Base-by-base conservation (phyloP, 2,113 vertebrate species). In the Glaucomys volans region DNA sequence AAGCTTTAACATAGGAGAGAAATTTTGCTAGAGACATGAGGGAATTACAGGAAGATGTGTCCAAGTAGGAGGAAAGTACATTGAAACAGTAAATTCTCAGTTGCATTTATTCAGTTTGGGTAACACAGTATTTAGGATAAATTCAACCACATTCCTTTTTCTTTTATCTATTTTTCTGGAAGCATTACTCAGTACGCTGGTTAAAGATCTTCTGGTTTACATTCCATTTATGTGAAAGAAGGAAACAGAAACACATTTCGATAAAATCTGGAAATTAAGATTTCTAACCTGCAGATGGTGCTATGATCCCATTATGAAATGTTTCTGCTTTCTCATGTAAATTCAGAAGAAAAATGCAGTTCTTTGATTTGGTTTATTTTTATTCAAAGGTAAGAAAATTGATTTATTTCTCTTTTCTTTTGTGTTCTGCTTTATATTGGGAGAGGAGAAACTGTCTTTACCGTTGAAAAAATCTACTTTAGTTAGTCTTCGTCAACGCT, bases 211-310 rank as follows among this genome's bases (percentile, higher is more conserved):
- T 87, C 20, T 87, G 59, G 16, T 66, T 83, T 80, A 42, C 2
- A 59, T 9, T 54, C 10, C 3, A 54, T 66, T 94, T 87, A 11
- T 12, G 90, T 95, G 57, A 88, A 64, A 71, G 30, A 82, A 80
- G 5, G 77, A 37, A 64, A 74, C 24, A 88, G 2, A 32, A 69
- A 76, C 44, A 85, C 0, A 16, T 44, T 67, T 93, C 83, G n/a
- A 42, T 44, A 71, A 84, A 91, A 40, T 64, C 3, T 91, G 16
- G 77, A 44, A 79, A 90, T 90, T 93, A 64, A 92, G 26, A 85
- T 6, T 87, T 96, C 57, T 32, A 93, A 80, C 95, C 90, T 97
- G 92, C 77, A 98, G 98, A 71, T 97, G 98, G 98, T 80, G 96
- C 96, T 97, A 85, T 97, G 18, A 76, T 87, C 14, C 47, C 79